Evolutionary conservation across 37 sponge, comb jelly and placozoan genomes (phyloP).

Genomic region (Oopsacas minuta): DNA sequence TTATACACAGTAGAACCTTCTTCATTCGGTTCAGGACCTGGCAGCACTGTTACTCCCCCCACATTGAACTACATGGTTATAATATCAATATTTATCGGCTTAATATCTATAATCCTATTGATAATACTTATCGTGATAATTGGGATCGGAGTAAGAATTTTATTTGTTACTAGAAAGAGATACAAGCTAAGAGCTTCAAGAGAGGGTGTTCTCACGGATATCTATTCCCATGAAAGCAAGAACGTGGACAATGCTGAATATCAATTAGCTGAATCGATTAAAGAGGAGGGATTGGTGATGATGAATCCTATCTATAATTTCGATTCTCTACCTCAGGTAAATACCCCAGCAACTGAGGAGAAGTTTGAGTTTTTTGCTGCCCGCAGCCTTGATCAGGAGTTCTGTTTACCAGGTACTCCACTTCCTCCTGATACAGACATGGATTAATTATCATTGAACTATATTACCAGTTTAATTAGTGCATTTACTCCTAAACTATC

Average conservation of each 20-base stretch:
- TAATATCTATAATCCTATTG: not conserved
- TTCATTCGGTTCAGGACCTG: not conserved
- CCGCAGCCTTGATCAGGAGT: not conserved
- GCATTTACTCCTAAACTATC: too few species aligned
- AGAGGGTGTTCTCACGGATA: not conserved
- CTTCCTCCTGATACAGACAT: not conserved
- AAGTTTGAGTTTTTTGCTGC: not conserved
- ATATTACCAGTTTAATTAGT: too few species aligned
- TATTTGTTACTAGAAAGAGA: not conserved
- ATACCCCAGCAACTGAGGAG: not conserved
- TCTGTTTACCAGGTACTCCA: not conserved
- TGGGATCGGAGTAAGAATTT: not conserved
- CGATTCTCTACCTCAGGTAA: not conserved
- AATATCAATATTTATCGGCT: not conserved
- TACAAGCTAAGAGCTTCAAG: not conserved
- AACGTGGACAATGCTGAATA: not conserved
- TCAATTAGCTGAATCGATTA: not conserved
- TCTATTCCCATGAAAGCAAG: not conserved
- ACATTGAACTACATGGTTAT: not conserved
- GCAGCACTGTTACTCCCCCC: not conserved
- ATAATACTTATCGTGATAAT: not conserved
- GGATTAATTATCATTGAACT: too few species aligned
- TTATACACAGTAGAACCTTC: not conserved
- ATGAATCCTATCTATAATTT: not conserved
- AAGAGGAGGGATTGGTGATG: not conserved